These are phyloP conservation scores for Dusona sp. DNA, from an alignment of 2,888 invertebrate genomes.

Conservation along the genomic window DNA sequence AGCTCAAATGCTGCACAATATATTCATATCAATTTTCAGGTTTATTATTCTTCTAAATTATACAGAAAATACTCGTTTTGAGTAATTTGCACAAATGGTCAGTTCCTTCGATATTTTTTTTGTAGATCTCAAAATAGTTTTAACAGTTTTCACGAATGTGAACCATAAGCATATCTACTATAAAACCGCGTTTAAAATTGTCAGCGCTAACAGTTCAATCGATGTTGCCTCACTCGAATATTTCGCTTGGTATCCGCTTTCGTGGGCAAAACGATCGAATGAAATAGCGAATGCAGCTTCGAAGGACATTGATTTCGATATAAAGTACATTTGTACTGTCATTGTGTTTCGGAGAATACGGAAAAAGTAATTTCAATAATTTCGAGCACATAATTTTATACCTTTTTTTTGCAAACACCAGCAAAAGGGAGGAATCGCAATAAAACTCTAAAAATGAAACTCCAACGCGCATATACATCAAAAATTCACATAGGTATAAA, in stretches of 20 bases:
- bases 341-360: slow-evolving; percentile 39
- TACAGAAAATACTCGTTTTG: neutral
- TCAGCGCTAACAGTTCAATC: neutral
- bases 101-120: slow-evolving; percentile 4
- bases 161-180: neutral
- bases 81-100: neutral
- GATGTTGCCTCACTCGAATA: neutral
- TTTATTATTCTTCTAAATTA: neutral
- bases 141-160: neutral
- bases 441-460: slow-evolving; percentile 5
- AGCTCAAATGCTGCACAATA: neutral
- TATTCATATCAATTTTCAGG: neutral
- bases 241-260: slow-evolving; percentile 59
- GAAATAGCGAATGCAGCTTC: slow-evolving; percentile 53
- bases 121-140: neutral
- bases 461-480: neutral
- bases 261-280: slow-evolving; percentile 39
- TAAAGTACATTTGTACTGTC: slow-evolving; percentile 20
- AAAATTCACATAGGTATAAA: slow-evolving; percentile 5
- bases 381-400: neutral
- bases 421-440: neutral
- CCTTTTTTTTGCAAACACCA: neutral
- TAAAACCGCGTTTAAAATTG: neutral
- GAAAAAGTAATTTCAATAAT: neutral
- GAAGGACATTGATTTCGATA: slow-evolving; percentile 15